phyloP scores from a whole-genome alignment of 2,797 vertebrate species.

The Sus cebifrons region DNA sequence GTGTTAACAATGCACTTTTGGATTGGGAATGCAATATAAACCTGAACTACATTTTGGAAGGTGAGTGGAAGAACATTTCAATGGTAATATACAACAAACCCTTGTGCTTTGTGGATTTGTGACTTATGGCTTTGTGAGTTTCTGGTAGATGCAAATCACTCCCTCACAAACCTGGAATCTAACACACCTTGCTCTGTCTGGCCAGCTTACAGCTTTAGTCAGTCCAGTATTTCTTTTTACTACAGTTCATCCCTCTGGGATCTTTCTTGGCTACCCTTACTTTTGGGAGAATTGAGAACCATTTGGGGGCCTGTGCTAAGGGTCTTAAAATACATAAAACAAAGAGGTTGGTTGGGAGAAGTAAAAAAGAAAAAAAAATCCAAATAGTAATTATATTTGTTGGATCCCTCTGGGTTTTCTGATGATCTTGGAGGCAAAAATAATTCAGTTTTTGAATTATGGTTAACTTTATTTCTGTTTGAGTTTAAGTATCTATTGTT shows the following conservation, averaged over 20 bases:
- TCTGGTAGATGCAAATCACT: conserved; percentile 78
- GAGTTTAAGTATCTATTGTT: conserved; percentile 56
- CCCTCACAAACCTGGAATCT: conserved; percentile 52
- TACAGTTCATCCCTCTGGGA: conserved; percentile 31
- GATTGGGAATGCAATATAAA: conserved; percentile 82
- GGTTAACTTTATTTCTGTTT: conserved; percentile 32
- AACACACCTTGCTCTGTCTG: conserved; percentile 67
- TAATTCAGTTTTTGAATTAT: conserved; percentile 49
- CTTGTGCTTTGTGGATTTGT: conserved; percentile 80
- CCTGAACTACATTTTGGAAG: conserved; percentile 71
- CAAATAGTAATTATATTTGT: conserved; percentile 54
- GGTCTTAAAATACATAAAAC: conserved; percentile 56
- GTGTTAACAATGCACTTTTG: conserved; percentile 77
- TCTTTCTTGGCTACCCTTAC: conserved; percentile 59
- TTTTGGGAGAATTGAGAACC: conserved; percentile 63
- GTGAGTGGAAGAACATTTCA: conserved; percentile 71
- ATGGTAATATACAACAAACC: conserved; percentile 73
- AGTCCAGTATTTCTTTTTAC: conserved; percentile 65
- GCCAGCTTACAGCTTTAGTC: conserved; percentile 25
- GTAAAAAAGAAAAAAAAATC: conserved; percentile 57
- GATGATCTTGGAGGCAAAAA: conserved; percentile 56
- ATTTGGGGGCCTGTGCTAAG: conserved; percentile 29
- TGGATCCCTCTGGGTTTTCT: conserved; percentile 37
- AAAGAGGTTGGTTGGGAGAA: conserved; percentile 36
- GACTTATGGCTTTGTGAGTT: conserved; percentile 75